A percentile compares a stretch with the other conserved stretches of the same genome.
Conservation (phyloP, 1,140 invertebrate species). For the Elysia chlorotica region DNA sequence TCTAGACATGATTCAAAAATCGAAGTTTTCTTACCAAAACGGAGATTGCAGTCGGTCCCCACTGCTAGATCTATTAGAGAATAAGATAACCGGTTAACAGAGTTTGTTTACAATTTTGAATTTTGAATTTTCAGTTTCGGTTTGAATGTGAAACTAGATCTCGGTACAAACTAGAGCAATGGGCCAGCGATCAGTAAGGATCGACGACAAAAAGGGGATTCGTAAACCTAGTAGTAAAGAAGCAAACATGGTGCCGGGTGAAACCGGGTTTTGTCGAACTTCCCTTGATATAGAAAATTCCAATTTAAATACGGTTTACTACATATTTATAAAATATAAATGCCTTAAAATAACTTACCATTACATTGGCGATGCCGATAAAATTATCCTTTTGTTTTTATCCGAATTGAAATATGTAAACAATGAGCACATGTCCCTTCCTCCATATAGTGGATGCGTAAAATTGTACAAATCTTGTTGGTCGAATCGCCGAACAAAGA, state of each 20-base stretch:
- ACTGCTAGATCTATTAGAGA: too few relatives aligned
- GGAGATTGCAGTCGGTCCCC: neutral
- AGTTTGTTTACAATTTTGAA: too few relatives aligned
- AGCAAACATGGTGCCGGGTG: neutral
- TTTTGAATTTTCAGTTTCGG: too few relatives aligned
- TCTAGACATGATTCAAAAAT: neutral
- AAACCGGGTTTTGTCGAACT: neutral
- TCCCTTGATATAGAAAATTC: neutral
- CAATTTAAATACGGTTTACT: neutral
- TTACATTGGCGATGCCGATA: too few relatives aligned
- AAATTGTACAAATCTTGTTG: constrained; percentile 45
- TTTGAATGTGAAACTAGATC: too few relatives aligned
- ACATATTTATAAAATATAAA: constrained; percentile 11
- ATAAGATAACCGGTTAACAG: too few relatives aligned
- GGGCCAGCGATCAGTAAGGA: too few relatives aligned
- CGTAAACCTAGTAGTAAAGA: too few relatives aligned
- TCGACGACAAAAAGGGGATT: too few relatives aligned
- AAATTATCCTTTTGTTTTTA: constrained; percentile 66
- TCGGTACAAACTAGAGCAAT: too few relatives aligned
- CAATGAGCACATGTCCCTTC: constrained; percentile 9
- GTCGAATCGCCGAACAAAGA: constrained; percentile 47
- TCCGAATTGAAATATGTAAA: constrained; percentile 9
- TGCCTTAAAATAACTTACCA: too few relatives aligned
- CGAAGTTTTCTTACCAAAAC: neutral
- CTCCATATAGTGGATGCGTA: neutral